Evolutionary conservation across 2,888 invertebrate genomes (phyloP).

Genomic region (Branchellion lobata): DNA sequence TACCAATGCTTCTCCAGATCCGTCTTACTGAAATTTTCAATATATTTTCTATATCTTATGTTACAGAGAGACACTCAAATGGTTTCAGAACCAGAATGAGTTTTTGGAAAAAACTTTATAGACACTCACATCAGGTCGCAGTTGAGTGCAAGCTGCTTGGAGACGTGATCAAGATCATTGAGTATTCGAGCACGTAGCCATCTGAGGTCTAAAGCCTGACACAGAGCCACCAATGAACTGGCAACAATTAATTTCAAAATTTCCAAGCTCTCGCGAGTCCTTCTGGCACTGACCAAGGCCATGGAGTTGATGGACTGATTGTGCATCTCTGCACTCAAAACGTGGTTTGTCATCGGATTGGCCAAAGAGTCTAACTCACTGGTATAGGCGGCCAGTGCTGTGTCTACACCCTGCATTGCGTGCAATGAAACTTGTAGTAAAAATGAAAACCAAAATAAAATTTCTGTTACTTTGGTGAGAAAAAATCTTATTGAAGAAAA

Average conservation of each 20-base stretch:
- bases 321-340: constrained; percentile 54
- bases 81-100: neutral
- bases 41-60: neutral
- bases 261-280: constrained; percentile 47
- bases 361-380: constrained; percentile 54
- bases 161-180: neutral
- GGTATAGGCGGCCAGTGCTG: constrained; percentile 54
- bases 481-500: neutral
- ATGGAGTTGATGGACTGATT: constrained; percentile 55
- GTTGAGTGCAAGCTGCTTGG: neutral
- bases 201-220: constrained; percentile 52
- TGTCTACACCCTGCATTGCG: constrained; percentile 50
- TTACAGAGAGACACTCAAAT: neutral
- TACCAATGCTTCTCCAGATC: constrained; percentile 35
- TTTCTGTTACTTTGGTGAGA: neutral
- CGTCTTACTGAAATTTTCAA: neutral
- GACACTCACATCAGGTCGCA: neutral
- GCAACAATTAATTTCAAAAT: constrained; percentile 54
- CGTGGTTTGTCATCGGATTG: constrained; percentile 53
- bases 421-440: neutral
- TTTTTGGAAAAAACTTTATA: neutral
- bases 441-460: neutral
- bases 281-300: constrained; percentile 52
- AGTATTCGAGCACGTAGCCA: constrained; percentile 47
- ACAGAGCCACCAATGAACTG: constrained; percentile 48